Evolutionary conservation across 2,888 invertebrate genomes (phyloP), one percentile per base, ranked within the genome.

Genomic region (Lissocephala sabroskyi): DNA sequence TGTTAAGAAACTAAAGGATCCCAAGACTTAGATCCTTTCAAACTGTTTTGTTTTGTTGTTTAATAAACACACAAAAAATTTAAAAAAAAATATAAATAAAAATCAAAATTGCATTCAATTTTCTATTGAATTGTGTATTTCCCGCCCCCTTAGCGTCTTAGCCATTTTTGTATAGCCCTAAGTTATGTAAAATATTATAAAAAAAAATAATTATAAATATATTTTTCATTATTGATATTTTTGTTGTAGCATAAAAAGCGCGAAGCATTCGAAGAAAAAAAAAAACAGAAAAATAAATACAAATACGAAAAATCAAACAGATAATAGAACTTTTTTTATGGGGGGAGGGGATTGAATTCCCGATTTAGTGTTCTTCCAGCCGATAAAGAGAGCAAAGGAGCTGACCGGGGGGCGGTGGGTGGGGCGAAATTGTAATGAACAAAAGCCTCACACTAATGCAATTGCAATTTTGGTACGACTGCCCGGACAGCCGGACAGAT

Each of bases 401-500:
- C 3, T 23, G 7, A 19, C 28, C 18, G 14, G 14, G 14, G n/a
- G 62, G 23, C 6, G 36, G 45, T 41, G 26, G 40, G 44, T 47
- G 40, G 36, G 46, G 40, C 37, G 62, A 50, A 52, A 49, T 54
- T 76, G 65, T 73, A 68, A 76, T 73, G 74, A 68, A 68, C 74
- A 68, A 68, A 68, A 65, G 76, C 70, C 49, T 48, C 55, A 55
- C 59, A 77, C 70, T 71, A 75, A 68, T 71, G 68, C 68, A 65
- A 75, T 71, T 50, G 48, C 62, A 49, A 45, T 49, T 48, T 43
- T 54, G 51, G 19, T 62, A 59, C 57, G 61, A 52, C 64, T 41
- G 16, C 18, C 17, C 52, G 52, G 33, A 44, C 47, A 52, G 53
- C 37, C 43, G 47, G 52, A 44, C 52, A 56, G 40, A 45, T 56